phyloP scores from a whole-genome alignment of 2,113 vertebrate genomes.

The Illadopsis cleaveri region DNA sequence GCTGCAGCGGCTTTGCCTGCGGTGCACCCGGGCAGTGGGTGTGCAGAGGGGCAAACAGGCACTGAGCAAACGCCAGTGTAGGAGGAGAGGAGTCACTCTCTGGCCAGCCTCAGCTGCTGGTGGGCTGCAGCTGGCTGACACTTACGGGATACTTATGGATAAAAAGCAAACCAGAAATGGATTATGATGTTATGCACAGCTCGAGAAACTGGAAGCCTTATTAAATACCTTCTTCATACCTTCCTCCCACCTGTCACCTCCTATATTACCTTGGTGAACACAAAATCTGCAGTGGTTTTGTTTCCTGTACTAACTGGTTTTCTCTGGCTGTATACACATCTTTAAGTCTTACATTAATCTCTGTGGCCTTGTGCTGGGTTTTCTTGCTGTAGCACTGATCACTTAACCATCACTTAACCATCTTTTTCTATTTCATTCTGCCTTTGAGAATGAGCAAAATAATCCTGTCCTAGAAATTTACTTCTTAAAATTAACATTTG shows the following conservation, averaged over 20 bases:
- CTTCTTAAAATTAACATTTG: not conserved
- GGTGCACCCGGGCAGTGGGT: not conserved
- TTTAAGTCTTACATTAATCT: not conserved
- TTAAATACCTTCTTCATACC: not conserved
- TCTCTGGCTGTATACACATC: not conserved
- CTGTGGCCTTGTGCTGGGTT: not conserved
- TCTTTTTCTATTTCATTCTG: not conserved
- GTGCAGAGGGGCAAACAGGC: fast-evolving
- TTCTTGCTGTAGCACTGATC: not conserved
- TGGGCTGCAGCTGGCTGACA: not conserved
- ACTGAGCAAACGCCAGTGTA: fast-evolving
- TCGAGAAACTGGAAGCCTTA: not conserved
- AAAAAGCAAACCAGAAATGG: not conserved
- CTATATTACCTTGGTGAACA: not conserved
- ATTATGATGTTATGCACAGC: not conserved
- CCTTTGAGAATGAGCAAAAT: not conserved
- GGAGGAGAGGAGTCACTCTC: not conserved
- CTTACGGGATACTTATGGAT: not conserved
- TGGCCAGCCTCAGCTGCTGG: not conserved
- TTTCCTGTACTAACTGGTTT: not conserved
- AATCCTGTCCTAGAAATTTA: not conserved
- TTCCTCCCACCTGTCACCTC: not conserved
- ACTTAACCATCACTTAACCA: not conserved
- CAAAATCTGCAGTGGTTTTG: not conserved
- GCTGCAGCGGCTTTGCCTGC: not conserved